Evolutionary conservation across 2,113 vertebrate species (phyloP), one percentile per base, ranked within the genome.

Genomic region (Rhabdomys dilectus): DNA sequence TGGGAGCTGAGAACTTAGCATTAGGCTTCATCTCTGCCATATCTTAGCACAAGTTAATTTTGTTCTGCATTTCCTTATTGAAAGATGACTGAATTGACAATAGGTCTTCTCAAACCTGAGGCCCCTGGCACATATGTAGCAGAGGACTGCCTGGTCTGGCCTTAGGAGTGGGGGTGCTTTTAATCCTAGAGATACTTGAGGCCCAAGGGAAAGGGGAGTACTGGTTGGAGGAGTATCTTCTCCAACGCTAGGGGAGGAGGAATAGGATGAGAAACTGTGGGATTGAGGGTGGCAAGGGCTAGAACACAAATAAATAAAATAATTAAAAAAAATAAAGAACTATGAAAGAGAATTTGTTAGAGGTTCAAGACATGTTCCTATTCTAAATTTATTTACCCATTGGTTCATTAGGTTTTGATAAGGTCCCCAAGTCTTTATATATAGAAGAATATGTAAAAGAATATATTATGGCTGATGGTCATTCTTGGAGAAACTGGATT

Each of bases 1-100:
- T 73, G 9, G 56, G 34, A 82, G 16, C 48, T 82, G 68, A 39
- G 19, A 72, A 90, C 11, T 58, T 91, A 68, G n/a, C 31, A 64
- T 87, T 64, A 82, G 45, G n/a, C 87, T 21, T 39, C 26, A 8
- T 86, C 36, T 95, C 15, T 82, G 42, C 7, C 42, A 91, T 15
- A 62, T 56, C 66, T 80, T 86, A 93, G 60, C 17, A 75, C 73
- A 91, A 62, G 24, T 60, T 56, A 51, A 75, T 58, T 84, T 95
- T 51, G 5, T 76, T n/a, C 22, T 84, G 66, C 53, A 34, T 91
- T 68, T 95, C 17, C 45, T 77, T 89, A 64, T 34, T 90, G 48
- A 75, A 84, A 96, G 75, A 78, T 51, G 31, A 92, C 12, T 29
- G 39, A 88, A 82, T 82, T 76, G 93, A 73, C 5, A 80, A 11